Evolutionary conservation across 2,888 invertebrate species (phyloP), one percentile per base, ranked within the genome.

Genomic region (Branchinecta sandiegonensis): DNA sequence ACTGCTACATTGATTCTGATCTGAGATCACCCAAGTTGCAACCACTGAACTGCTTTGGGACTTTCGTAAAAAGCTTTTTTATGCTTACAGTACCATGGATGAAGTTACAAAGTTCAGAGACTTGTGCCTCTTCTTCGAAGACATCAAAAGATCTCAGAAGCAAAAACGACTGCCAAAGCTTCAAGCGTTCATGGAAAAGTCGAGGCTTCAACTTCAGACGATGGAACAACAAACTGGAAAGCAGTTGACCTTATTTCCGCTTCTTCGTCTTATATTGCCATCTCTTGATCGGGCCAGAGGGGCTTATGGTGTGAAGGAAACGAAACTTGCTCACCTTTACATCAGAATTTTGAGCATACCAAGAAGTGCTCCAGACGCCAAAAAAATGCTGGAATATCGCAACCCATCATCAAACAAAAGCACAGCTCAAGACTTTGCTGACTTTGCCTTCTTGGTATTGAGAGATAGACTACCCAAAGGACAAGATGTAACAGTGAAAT

Each of bases 261-360:
- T 90, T 64, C 76, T 95, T 73, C 83, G 94, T 71, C 80, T 94
- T 48, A 77, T 95, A 11, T 75, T 94, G 47, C 93, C 94, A 1
- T 82, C 84, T 70, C 79, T 84, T 48, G 95, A 95, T 75, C 84
- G 86, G 72, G 86, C 88, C 72, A 83, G 94, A 72, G 84, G 84
- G 56, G 83, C 90, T 0, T 92, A 92, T 78, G 90, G 92, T 23
- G 81, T 95, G 71, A 90, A 91, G 79, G 87, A 89, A 78, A 81
- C 83, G 48, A 84, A 85, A 72, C 81, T 95, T 70, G 88, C 87
- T 0, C 83, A 82, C 73, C 76, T 87, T 48, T 84, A 91, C 70
- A 85, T 89, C n/a, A 77, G 79, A 48, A 85, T 90, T 66, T 80
- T 94, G 67, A 85, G 87, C 70, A 79, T 95, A 65, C 83, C 85